Conservation (phyloP, 2,888 invertebrate species). For the Halocaridina rubra region DNA sequence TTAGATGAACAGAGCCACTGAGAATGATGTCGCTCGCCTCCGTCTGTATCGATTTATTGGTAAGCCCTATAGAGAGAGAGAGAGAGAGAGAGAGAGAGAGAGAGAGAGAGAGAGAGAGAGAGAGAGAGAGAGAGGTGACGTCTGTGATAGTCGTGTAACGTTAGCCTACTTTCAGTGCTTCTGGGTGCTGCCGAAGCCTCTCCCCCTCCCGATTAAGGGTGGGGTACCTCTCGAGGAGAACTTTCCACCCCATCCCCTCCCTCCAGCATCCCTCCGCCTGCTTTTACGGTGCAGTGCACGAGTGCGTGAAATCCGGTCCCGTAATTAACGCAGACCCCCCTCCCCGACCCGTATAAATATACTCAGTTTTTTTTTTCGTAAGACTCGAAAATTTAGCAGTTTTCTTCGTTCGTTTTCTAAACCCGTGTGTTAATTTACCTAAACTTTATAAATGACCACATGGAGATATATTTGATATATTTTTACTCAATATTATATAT, state of each 20-base stretch:
- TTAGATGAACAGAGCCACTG: too few relatives aligned
- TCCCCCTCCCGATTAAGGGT: background rate
- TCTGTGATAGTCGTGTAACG: too few relatives aligned
- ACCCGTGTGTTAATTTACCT: too few relatives aligned
- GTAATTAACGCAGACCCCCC: background rate
- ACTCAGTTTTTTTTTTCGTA: too few relatives aligned
- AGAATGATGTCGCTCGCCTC: too few relatives aligned
- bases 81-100: background rate
- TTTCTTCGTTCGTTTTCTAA: too few relatives aligned
- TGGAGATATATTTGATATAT: too few relatives aligned
- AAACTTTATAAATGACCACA: too few relatives aligned
- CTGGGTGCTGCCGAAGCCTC: too few relatives aligned
- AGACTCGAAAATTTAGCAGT: background rate
- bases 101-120: background rate
- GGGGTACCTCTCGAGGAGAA: background rate
- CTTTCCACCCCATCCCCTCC: background rate
- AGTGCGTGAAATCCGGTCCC: background rate
- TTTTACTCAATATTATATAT: background rate
- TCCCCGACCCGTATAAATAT: too few relatives aligned
- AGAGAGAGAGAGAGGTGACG: background rate
- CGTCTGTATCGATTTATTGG: background rate
- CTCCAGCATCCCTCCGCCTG: background rate
- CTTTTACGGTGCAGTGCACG: background rate
- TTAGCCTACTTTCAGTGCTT: too few relatives aligned
- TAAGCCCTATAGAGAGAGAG: background rate